These are phyloP conservation scores for Siniperca obscura DNA, from an alignment of 2,797 vertebrate genomes.

Conservation along the genomic window DNA sequence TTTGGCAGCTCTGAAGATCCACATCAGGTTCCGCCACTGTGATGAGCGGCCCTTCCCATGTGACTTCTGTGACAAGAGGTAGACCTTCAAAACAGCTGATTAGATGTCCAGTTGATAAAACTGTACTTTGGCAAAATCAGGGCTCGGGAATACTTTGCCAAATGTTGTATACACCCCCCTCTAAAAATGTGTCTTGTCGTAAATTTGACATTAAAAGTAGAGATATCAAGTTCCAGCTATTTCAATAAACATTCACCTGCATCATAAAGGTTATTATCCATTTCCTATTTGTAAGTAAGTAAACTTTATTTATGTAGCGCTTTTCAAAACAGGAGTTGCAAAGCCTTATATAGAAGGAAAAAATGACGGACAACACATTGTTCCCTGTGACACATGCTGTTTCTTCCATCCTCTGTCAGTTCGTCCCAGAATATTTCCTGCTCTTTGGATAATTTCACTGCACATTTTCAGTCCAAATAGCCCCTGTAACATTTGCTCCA, in stretches of 20 bases:
- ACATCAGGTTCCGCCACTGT: slow-evolving; percentile 84
- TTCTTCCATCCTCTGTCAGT: neutral
- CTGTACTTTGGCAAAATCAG: neutral
- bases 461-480: neutral
- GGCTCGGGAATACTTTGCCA: neutral
- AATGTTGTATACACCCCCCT: too few relatives aligned
- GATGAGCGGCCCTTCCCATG: slow-evolving; percentile 84
- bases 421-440: neutral
- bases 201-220: neutral
- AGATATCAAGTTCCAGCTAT: neutral
- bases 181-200: neutral
- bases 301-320: neutral
- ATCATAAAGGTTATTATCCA: neutral
- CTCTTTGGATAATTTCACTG: neutral
- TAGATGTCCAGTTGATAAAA: neutral
- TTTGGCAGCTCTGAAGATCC: slow-evolving; percentile 84
- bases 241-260: neutral
- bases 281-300: neutral
- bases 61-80: slow-evolving; percentile 86
- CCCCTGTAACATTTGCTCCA: neutral
- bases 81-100: neutral
- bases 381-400: neutral
- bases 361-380: neutral
- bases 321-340: neutral
- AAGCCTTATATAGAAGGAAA: neutral